A percentile compares a stretch with the other conserved stretches of the same genome.
Conservation (phyloP, 2,888 invertebrate species). For the Hemaris fuciformis region DNA sequence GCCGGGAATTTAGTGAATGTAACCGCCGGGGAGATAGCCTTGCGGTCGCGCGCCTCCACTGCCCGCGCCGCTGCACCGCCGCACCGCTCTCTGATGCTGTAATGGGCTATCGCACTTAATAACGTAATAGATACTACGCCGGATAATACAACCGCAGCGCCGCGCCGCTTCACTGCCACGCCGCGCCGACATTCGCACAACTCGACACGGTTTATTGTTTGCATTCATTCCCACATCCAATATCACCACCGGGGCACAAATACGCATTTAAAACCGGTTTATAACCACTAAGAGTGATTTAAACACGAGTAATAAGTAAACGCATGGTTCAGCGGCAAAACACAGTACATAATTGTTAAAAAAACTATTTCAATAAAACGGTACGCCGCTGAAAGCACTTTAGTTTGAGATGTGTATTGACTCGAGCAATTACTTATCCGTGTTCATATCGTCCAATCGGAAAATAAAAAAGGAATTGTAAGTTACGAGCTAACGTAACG, state of each 20-base stretch:
- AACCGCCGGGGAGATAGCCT: conserved; percentile 63
- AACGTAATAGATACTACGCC: conserved; percentile 57
- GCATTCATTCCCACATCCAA: background rate
- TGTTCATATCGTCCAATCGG: conserved; percentile 54
- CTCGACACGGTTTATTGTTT: background rate
- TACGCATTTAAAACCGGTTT: background rate
- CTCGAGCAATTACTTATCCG: conserved; percentile 57
- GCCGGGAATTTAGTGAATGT: conserved; percentile 78
- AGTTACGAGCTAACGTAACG: conserved; percentile 51
- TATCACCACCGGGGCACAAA: background rate
- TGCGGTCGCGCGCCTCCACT: conserved; percentile 53
- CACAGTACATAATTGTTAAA: background rate
- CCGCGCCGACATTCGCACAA: background rate
- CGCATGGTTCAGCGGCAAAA: background rate
- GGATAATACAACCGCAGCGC: conserved; percentile 52
- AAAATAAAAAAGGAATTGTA: conserved; percentile 56
- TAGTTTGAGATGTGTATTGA: conserved; percentile 43
- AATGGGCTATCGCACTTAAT: conserved; percentile 68
- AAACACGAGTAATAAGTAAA: background rate
- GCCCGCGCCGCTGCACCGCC: background rate
- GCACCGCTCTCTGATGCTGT: conserved; percentile 50
- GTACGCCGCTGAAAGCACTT: conserved; percentile 32
- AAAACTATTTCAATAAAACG: conserved; percentile 24
- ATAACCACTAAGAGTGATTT: background rate
- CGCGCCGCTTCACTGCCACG: conserved; percentile 13